Percentiles rank a stretch among this genome's conserved stretches.
phyloP scores from a whole-genome alignment of 2,888 invertebrate genomes.

The Oscheius myriophilus region DNA sequence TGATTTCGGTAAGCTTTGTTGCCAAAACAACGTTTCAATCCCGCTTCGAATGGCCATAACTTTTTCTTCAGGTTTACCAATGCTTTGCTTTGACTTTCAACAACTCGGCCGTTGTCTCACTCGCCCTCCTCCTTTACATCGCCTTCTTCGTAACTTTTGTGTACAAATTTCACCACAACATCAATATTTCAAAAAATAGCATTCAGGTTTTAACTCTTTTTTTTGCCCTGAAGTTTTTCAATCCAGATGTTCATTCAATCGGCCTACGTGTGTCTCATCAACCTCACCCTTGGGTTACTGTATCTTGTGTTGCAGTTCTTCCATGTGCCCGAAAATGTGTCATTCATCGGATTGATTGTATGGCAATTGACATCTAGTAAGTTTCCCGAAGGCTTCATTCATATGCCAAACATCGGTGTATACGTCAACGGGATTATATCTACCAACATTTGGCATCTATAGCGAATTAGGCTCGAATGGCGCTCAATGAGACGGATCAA shows the following conservation, averaged over 20 bases:
- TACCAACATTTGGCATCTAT: not conserved
- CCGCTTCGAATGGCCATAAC: not conserved
- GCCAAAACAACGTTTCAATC: not conserved
- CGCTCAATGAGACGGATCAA: not conserved
- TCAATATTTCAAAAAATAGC: conserved; percentile 4
- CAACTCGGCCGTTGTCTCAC: conserved; percentile 16
- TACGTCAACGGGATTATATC: not conserved
- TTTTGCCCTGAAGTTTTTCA: no score
- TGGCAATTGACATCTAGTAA: conserved; percentile 23
- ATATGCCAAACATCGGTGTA: no score
- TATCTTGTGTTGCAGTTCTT: conserved; percentile 19
- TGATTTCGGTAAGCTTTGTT: not conserved
- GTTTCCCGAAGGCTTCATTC: no score
- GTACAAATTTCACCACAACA: conserved; percentile 10
- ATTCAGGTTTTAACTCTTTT: conserved; percentile 3
- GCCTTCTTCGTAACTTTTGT: conserved; percentile 20
- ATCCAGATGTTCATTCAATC: conserved; percentile 24
- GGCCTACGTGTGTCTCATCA: conserved; percentile 15
- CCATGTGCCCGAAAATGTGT: conserved; percentile 21
- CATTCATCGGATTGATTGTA: conserved; percentile 16
- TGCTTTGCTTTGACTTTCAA: conserved; percentile 19
- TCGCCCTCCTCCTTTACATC: conserved; percentile 16
- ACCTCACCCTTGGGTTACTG: conserved; percentile 18
- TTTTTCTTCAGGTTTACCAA: conserved; percentile 2
- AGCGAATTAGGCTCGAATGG: not conserved